Evolutionary conservation across 2,113 vertebrate species (phyloP), one percentile per base, ranked within the genome.

Genomic region (Origma solitaria): DNA sequence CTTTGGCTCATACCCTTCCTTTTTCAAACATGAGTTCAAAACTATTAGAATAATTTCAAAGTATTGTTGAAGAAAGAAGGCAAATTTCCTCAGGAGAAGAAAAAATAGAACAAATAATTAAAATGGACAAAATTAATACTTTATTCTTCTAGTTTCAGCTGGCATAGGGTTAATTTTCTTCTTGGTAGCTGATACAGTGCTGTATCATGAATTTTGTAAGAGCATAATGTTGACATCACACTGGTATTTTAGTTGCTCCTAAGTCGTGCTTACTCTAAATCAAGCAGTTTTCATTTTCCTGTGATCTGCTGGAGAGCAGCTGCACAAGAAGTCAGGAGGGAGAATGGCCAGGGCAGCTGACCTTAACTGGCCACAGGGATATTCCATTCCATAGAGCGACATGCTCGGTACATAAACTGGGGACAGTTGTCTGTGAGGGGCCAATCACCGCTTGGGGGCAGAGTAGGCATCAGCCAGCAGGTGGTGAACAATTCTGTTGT

Each of bases 381-480:
- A n/a, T 60, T 53, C 20, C 33, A 22, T 40, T 18, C n/a, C 20
- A n/a, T 0, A 21, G 23, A 45, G 13, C 19, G 75, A 15, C 20
- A 56, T 40, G 24, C n/a, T 21, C 53, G 10, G 10, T 30, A 35
- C 21, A 45, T 60, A 30, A 60, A n/a, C 9, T 13, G 7, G 33
- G 27, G 8, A 33, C 28, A 38, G 28, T 7, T 0, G 0, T 58
- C 23, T 2, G 0, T 44, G 37, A 37, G n/a, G 37, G 19, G 8
- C 15, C 15, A 19, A 13, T 38, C 3, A 0, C 23, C 45, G 7
- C 28, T 4, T 58, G 15, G 7, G 15, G 27, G 4, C 22, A 37
- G 18, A 37, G 45, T 12, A 18, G 12, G 15, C 14, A 35, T 23
- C 53, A 65, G 4, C 24, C 28, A 38, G 33, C 13, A 17, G 6